These are phyloP conservation scores for Solea solea DNA, from an alignment of 2,113 vertebrate genomes.

Conservation along the genomic window DNA sequence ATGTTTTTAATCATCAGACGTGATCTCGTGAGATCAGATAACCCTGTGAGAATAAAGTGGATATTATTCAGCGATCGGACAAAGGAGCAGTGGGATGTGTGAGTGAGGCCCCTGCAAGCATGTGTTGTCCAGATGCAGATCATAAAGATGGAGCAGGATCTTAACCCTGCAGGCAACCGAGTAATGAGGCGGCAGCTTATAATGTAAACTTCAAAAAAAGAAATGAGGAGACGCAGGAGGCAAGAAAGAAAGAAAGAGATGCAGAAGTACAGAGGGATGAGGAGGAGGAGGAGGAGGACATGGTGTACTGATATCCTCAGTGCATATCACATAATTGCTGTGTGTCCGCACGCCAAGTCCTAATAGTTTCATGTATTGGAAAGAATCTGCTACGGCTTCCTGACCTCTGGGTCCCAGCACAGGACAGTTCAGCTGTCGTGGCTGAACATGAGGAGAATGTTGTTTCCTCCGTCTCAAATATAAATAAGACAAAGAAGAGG, in stretches of 20 bases:
- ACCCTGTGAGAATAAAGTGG: not conserved
- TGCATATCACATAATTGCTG: too few relatives aligned
- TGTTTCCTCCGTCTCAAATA: not conserved
- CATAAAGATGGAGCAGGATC: slow-evolving; percentile 50
- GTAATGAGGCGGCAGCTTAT: slow-evolving; percentile 71
- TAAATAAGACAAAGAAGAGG: not conserved
- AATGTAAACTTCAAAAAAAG: slow-evolving; percentile 64
- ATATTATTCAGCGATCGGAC: slow-evolving; percentile 1
- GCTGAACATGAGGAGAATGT: slow-evolving; percentile 11
- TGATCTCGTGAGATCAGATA: not conserved
- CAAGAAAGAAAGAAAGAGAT: slow-evolving; percentile 11
- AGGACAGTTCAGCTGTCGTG: slow-evolving; percentile 3
- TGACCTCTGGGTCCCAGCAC: slow-evolving; percentile 3
- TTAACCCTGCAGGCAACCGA: slow-evolving; percentile 54
- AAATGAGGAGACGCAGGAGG: slow-evolving; percentile 2
- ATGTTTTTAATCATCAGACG: too few relatives aligned
- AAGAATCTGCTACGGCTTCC: slow-evolving; percentile 10
- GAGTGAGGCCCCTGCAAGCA: slow-evolving; percentile 59
- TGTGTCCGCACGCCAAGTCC: too few relatives aligned
- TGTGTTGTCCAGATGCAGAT: slow-evolving; percentile 80
- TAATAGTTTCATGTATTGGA: slow-evolving; percentile 15
- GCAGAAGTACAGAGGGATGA: not conserved
- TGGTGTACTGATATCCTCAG: not conserved
- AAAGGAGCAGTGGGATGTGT: slow-evolving; percentile 26
- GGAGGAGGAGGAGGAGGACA: not conserved